Base-by-base conservation (phyloP, 2,888 invertebrate species). In the Scaptodrosophila latifasciaeformis region DNA sequence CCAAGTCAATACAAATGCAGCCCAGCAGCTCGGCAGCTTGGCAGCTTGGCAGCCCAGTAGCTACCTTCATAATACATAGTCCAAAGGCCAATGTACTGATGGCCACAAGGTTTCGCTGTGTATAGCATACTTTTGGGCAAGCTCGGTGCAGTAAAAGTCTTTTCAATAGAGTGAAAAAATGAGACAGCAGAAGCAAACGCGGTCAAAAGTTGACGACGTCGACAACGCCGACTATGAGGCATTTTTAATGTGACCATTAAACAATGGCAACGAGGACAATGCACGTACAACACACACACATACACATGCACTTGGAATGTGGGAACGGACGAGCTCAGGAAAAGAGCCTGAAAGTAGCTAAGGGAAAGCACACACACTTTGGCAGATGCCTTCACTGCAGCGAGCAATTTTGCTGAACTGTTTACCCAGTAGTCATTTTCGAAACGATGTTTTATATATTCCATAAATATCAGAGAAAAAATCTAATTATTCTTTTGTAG, bases 231-330 rank as follows among this genome's bases (percentile, higher is more conserved):
- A 75, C 67, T 76, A 72, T 78, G 65, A 77, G 75, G 64, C 77
- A 72, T 79, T 80, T 74, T 81, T 79, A 80, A 81, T 79, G 69
- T 66, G 68, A 63, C 66, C 77, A 79, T 78, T 78, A 81, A 78
- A 78, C 81, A 78, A 81, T 70, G 67, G 70, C 81, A 77, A 76
- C 62, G 64, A 60, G 74, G 67, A 79, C 80, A 69, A 66, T 55
- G 70, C 62, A 67, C 52, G 54, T 54, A 56, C 37, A 52, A 45
- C 17, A 43, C 29, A 24, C 19, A 27, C 9, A 43, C 35, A 35
- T 2, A 24, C 24, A 39, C 5, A 37, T 19, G 24, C 27, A 29
- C 18, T 35, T n/a, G n/a, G n/a, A n/a, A n/a, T n/a, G n/a, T n/a
- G n/a, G n/a, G n/a, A n/a, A n/a, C n/a, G n/a, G n/a, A n/a, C n/a